Conservation (phyloP, 1,140 invertebrate genomes). For the Aphelinus atriplicis region DNA sequence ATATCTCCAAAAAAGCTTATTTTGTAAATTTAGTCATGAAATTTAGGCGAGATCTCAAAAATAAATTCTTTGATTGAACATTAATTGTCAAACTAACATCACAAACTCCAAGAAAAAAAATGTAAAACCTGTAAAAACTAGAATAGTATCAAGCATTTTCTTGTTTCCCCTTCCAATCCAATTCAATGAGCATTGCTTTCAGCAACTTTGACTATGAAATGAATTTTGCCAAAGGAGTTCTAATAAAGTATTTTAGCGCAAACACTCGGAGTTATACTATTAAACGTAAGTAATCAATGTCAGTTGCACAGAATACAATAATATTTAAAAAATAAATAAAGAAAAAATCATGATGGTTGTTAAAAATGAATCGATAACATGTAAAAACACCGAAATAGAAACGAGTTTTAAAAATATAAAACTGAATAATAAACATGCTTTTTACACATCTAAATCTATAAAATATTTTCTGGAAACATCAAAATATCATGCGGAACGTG, state of each 20-base stretch:
- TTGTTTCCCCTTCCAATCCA: too few species aligned
- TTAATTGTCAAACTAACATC: too few species aligned
- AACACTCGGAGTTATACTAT: slow-evolving; percentile 35
- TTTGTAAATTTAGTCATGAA: too few species aligned
- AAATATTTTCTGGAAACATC: slow-evolving; percentile 22
- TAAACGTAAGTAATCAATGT: slow-evolving; percentile 25
- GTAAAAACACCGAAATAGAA: neutral
- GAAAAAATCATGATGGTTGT: neutral
- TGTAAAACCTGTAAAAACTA: too few species aligned
- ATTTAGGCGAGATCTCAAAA: too few species aligned
- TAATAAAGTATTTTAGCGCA: slow-evolving; percentile 34
- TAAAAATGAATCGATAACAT: slow-evolving; percentile 14
- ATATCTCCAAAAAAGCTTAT: too few species aligned
- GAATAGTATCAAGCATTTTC: too few species aligned
- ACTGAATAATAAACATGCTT: slow-evolving; percentile 24
- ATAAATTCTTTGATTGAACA: too few species aligned
- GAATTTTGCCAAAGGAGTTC: slow-evolving; percentile 20
- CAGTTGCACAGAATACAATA: slow-evolving; percentile 2
- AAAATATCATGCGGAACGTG: slow-evolving; percentile 43
- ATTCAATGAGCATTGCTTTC: slow-evolving; percentile 5
- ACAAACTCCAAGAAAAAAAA: too few species aligned
- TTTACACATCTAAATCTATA: slow-evolving; percentile 29
- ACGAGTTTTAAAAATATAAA: slow-evolving; percentile 6
- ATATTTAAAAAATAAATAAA: slow-evolving; percentile 17
- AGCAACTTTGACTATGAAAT: slow-evolving; percentile 33